phyloP scores from a whole-genome alignment of 1,140 invertebrate species.

The Nasonia giraulti region DNA sequence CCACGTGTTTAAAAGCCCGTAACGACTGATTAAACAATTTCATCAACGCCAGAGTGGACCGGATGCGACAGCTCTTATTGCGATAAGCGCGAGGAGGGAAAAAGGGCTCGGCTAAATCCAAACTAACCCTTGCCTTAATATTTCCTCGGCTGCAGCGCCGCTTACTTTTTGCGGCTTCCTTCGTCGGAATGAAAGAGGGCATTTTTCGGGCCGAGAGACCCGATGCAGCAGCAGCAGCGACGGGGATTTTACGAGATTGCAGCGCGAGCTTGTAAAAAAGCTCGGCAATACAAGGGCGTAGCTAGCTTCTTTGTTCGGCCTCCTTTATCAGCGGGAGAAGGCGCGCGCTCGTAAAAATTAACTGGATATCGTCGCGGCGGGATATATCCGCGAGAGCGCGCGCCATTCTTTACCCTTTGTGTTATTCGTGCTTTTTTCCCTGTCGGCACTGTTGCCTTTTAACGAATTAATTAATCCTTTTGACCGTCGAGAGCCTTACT shows the following conservation, averaged over 20 bases:
- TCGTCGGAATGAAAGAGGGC: not conserved
- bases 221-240: not conserved
- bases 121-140: constrained; percentile 11
- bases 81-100: not conserved
- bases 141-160: not conserved
- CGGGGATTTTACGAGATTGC: constrained; percentile 31
- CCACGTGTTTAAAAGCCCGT: too few species aligned
- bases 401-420: not conserved
- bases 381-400: not conserved
- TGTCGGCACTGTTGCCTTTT: constrained; percentile 7
- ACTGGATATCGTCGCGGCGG: constrained; percentile 21
- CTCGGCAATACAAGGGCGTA: not conserved
- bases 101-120: not conserved
- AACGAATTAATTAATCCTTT: constrained; percentile 49
- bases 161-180: not conserved
- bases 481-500: not conserved
- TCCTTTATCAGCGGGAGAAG: constrained; percentile 23
- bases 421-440: not conserved
- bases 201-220: constrained; percentile 6
- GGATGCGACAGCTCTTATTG: not conserved
- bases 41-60: constrained; percentile 3
- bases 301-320: constrained; percentile 23
- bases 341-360: constrained; percentile 49
- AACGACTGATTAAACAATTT: constrained; percentile 9
- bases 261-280: constrained; percentile 35